These are phyloP conservation scores for Monodelphis domestica DNA, from an alignment of 2,797 vertebrate species.

Conservation along the genomic window DNA sequence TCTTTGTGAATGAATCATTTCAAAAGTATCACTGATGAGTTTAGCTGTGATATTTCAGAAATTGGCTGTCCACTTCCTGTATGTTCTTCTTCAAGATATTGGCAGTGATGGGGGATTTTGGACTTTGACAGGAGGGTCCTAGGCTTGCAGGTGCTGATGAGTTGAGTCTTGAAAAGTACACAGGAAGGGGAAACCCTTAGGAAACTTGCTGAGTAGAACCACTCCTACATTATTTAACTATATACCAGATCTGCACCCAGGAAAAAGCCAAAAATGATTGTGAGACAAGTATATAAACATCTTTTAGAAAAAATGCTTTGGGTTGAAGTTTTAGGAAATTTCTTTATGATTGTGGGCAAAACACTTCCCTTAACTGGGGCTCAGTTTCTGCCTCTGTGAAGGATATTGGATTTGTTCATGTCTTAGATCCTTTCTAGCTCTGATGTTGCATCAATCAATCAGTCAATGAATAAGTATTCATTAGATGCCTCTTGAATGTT, in stretches of 20 bases:
- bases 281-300: not conserved
- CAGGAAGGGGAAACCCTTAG: not conserved
- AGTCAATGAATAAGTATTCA: not conserved
- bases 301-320: rapidly evolving
- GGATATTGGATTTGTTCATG: not conserved
- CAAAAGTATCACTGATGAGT: not conserved
- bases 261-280: not conserved
- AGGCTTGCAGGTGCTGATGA: not conserved
- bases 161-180: not conserved
- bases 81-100: not conserved
- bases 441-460: not conserved
- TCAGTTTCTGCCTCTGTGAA: not conserved
- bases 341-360: not conserved
- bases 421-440: not conserved
- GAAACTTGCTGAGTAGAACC: not conserved
- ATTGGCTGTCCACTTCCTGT: too few species aligned
- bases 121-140: not conserved
- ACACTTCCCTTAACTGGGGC: not conserved
- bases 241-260: not conserved
- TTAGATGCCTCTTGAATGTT: not conserved
- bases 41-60: not conserved
- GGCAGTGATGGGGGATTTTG: not conserved
- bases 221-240: not conserved
- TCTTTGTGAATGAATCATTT: not conserved
- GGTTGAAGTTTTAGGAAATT: not conserved